Evolutionary conservation across 2,888 invertebrate species (phyloP), one percentile per base, ranked within the genome.

Genomic region (Drosophila phalerata): DNA sequence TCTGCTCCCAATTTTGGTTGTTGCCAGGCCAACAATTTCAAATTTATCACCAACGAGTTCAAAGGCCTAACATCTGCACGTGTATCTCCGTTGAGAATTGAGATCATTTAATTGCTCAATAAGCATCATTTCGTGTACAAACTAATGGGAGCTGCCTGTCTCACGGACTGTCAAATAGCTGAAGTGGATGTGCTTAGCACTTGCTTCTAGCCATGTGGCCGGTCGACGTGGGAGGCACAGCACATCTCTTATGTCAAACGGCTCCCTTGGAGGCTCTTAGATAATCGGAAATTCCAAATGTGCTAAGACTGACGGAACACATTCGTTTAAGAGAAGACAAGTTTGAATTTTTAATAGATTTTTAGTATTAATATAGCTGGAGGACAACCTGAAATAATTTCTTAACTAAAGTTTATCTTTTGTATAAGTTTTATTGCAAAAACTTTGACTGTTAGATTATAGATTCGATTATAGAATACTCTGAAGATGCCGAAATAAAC

Each of bases 51-150:
- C 65, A 64, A 19, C 51, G 71, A 65, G 77, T 77, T 77, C 77
- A 77, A 71, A 77, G 77, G 77, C 77, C 77, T 63, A 63, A 49
- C 77, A 60, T 61, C 40, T 57, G 77, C 73, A 73, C 76, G 72
- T 69, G 69, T 53, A 38, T 71, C 55, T 19, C 49, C 57, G 42
- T 48, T 53, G 51, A 52, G 62, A 19, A 64, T 68, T 77, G 52
- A 61, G 66, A 64, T 63, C 60, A 63, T 68, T 73, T 77, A 79
- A 82, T 82, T 81, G 81, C 77, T 77, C 67, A 68, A 79, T 81
- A 84, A 82, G 82, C 75, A 81, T 69, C 77, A 75, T 74, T 57
- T 69, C 61, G 11, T 68, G 56, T 64, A 45, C 42, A 25, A 38
- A 28, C 42, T 75, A 68, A 53, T 49, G 53, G 64, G 45, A 48